Conservation (phyloP, 2,113 vertebrate species). For the Cercocebus atys region DNA sequence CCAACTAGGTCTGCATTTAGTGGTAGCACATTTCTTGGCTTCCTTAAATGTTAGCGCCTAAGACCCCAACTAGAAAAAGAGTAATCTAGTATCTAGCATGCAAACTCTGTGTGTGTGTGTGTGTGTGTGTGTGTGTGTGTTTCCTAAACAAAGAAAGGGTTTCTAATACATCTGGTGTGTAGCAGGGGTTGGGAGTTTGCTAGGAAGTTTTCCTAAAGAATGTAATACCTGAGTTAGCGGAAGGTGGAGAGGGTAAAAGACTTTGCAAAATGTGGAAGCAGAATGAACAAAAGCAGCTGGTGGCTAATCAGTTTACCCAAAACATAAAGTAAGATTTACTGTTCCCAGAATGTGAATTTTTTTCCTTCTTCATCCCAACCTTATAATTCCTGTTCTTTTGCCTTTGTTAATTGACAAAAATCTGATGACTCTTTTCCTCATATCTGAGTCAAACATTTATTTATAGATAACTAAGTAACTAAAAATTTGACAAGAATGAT, state of each 20-base stretch:
- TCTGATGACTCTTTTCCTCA: slow-evolving; percentile 1
- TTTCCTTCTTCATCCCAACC: not conserved
- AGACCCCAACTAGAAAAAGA: not conserved
- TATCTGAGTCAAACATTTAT: slow-evolving; percentile 26
- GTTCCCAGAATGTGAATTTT: not conserved
- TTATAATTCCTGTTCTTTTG: slow-evolving; percentile 27
- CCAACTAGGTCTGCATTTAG: not conserved
- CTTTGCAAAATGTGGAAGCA: not conserved
- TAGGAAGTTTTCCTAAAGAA: not conserved
- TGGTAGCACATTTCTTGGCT: not conserved
- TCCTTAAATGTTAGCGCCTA: not conserved
- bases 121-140: not conserved
- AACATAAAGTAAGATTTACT: slow-evolving; percentile 34
- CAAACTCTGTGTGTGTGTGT: not conserved
- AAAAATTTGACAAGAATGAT: slow-evolving; percentile 30
- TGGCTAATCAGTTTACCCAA: slow-evolving; percentile 24
- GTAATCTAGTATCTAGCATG: not conserved
- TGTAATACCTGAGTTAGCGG: not conserved
- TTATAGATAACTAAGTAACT: slow-evolving; percentile 11
- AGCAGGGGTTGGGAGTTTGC: not conserved
- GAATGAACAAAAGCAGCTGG: not conserved
- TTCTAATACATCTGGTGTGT: not conserved
- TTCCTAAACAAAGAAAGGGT: not conserved
- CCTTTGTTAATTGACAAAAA: slow-evolving; percentile 6
- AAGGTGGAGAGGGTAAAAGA: not conserved